Evolutionary conservation across 2,888 invertebrate genomes (phyloP), one percentile per base, ranked within the genome.

Genomic region (Exocentrus adspersus): DNA sequence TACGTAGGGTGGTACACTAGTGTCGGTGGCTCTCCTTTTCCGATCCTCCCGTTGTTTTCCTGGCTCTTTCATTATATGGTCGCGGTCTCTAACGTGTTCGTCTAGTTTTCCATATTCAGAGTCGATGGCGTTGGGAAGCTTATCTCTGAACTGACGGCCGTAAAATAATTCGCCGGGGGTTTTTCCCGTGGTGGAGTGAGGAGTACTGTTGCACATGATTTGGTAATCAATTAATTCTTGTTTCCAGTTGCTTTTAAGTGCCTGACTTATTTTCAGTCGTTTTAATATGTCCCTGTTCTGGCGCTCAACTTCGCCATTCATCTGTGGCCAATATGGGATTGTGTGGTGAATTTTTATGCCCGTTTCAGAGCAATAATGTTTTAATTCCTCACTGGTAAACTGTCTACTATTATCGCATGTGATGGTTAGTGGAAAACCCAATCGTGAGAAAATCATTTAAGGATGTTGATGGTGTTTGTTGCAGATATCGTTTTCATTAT

Each of bases 261-360:
- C 56, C 16, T 72, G 70, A 20, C 72, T 71, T 9, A 76, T 74
- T 65, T 70, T 73, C 2, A 73, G 37, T 16, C 74, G 46, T 62
- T 75, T 77, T 6, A 76, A 21, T 14, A 76, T 62, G 46, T 72
- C 62, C 56, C 65, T 12, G 51, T 79, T 76, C 71, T 78, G 70
- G 19, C 74, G 37, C 50, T 77, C 72, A 2, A 74, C 70, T 52
- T 75, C 71, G 1, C 72, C 72, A 37, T 75, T 73, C 32, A 67
- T 67, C 50, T 72, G 72, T 5, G 72, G 72, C 69, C 73, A 75
- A 45, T 69, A 69, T 6, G 73, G 72, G 6, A 69, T 68, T 14
- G 68, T 62, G 62, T 70, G 57, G n/a, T 30, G 41, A 6, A 72
- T 51, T 42, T 17, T n/a, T 19, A 69, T 65, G 51, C 42, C 48